Evolutionary conservation across 2,888 invertebrate genomes (phyloP).

Genomic region (Rotaria socialis): DNA sequence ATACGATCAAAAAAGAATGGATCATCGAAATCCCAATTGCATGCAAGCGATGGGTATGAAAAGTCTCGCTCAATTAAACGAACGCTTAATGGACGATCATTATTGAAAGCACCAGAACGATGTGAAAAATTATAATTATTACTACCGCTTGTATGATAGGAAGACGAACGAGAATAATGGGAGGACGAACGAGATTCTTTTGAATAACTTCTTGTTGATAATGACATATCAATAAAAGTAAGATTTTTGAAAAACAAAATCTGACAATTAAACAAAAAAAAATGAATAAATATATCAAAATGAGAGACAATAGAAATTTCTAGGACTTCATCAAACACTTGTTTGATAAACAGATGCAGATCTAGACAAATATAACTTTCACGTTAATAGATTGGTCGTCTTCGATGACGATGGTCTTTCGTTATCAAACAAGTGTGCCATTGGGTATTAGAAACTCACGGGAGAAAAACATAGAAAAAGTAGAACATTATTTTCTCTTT

Average conservation of each 20-base stretch:
- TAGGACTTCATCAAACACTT: not conserved
- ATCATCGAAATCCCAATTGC: not conserved
- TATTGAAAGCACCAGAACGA: not conserved
- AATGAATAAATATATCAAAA: not conserved
- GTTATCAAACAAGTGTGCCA: not conserved
- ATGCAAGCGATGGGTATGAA: not conserved
- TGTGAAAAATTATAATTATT: not conserved
- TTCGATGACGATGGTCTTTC: not conserved
- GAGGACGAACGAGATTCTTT: conserved; percentile 5
- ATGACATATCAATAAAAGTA: not conserved
- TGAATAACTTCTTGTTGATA: conserved; percentile 1
- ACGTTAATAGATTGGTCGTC: not conserved
- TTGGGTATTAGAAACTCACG: not conserved
- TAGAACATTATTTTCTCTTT: not conserved
- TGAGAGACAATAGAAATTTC: not conserved
- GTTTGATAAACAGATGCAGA: not conserved
- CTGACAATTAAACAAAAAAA: too few relatives aligned
- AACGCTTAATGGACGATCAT: not conserved
- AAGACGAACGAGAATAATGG: conserved; percentile 5
- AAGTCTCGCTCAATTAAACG: conserved; percentile 1
- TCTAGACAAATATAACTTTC: not conserved
- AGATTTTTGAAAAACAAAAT: not conserved
- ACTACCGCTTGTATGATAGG: not conserved
- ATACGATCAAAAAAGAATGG: not conserved
- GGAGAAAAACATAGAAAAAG: not conserved